Evolutionary conservation across 2,797 vertebrate genomes (phyloP).

Genomic region (Chiroxiphia lanceolata): DNA sequence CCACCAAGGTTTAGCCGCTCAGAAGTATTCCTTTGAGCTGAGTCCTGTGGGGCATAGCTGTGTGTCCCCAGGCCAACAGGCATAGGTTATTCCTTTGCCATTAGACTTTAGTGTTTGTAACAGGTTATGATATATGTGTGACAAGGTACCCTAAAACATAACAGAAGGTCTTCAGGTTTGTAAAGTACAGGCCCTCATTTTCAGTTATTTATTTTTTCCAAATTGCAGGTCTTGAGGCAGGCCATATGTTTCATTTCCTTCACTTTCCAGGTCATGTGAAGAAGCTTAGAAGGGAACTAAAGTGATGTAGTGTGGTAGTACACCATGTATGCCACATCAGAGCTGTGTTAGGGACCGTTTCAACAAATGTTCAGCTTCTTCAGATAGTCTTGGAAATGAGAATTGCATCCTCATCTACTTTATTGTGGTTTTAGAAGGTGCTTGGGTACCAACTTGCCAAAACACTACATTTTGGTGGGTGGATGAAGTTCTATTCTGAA

Average conservation of each 20-base stretch:
- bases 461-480: neutral
- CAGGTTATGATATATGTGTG: neutral
- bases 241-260: neutral
- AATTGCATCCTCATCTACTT: neutral
- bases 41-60: neutral
- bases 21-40: neutral
- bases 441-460: neutral
- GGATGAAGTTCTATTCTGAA: neutral
- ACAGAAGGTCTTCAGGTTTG: neutral
- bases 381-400: neutral
- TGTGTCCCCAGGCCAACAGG: neutral
- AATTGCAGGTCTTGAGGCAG: neutral
- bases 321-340: fast-evolving
- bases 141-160: neutral
- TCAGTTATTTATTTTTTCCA: neutral
- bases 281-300: neutral
- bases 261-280: neutral
- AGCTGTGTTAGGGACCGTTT: neutral
- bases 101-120: neutral
- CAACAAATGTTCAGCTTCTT: neutral
- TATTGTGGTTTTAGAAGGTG: neutral
- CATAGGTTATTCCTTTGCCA: neutral
- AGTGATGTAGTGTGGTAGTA: neutral
- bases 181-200: neutral
- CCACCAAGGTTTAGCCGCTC: neutral